Conservation (phyloP, 2,797 vertebrate species). For the Sebastes baramenuke region DNA sequence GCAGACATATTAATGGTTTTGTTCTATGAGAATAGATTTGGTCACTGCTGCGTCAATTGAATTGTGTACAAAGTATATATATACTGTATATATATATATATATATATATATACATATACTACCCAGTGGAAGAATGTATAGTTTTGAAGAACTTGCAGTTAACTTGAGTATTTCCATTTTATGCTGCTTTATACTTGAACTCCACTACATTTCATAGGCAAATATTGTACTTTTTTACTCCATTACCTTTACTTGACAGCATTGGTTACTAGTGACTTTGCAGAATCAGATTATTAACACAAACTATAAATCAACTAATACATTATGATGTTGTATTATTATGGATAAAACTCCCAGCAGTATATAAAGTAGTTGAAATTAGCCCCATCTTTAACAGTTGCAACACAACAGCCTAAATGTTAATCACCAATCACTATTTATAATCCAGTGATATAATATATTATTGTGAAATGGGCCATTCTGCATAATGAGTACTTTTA, state of each 20-base stretch:
- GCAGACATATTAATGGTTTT: background rate
- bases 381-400: background rate
- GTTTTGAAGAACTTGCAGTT: background rate
- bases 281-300: background rate
- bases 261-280: background rate
- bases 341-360: background rate
- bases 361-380: background rate
- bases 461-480: background rate
- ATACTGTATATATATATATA: background rate
- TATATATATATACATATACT: background rate
- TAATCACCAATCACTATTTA: background rate
- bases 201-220: background rate
- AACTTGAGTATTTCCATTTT: background rate
- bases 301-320: background rate
- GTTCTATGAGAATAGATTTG: background rate
- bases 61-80: background rate
- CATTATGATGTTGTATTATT: background rate
- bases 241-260: background rate
- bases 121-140: background rate
- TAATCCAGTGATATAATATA: background rate
- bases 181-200: background rate
- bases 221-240: background rate
- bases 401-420: background rate
- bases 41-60: background rate
- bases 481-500: too few relatives aligned